phyloP scores from a whole-genome alignment of 37 sponge, comb jelly and placozoan genomes.

The Axinella damicornis region DNA sequence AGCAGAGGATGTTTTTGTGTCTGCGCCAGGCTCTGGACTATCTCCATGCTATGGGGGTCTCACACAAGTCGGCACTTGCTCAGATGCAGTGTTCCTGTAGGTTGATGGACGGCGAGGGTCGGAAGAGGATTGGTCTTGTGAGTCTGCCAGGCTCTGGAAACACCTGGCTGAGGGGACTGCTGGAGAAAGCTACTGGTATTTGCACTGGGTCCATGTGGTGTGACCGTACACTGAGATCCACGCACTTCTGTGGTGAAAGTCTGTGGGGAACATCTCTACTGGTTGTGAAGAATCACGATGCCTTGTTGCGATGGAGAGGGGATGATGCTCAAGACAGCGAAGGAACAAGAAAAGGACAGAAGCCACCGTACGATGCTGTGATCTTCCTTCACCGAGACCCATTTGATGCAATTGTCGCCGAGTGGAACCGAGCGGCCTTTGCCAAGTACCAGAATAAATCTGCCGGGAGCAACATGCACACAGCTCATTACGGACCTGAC shows the following conservation, averaged over 20 bases:
- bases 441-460: not conserved
- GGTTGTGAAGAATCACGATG: too few relatives aligned
- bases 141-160: constrained; percentile 80
- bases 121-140: constrained; percentile 40
- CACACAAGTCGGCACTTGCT: too few relatives aligned
- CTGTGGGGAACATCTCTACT: not conserved
- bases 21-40: not conserved
- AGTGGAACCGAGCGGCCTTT: constrained; percentile 32
- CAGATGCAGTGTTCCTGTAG: not conserved
- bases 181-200: constrained; percentile 69
- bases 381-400: constrained; percentile 46
- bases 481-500: too few relatives aligned
- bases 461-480: too few relatives aligned
- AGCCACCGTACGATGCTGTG: not conserved
- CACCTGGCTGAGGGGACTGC: constrained; percentile 63
- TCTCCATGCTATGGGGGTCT: too few relatives aligned
- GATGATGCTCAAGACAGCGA: not conserved
- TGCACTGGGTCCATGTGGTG: constrained; percentile 67
- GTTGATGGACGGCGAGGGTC: not conserved
- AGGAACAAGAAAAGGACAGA: not conserved
- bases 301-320: too few relatives aligned
- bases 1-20: not conserved
- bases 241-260: too few relatives aligned
- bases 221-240: constrained; percentile 33
- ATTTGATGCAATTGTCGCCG: constrained; percentile 31